These are phyloP conservation scores for Tauraco hartlaubi DNA, from an alignment of 2,797 vertebrate species.

Conservation along the genomic window DNA sequence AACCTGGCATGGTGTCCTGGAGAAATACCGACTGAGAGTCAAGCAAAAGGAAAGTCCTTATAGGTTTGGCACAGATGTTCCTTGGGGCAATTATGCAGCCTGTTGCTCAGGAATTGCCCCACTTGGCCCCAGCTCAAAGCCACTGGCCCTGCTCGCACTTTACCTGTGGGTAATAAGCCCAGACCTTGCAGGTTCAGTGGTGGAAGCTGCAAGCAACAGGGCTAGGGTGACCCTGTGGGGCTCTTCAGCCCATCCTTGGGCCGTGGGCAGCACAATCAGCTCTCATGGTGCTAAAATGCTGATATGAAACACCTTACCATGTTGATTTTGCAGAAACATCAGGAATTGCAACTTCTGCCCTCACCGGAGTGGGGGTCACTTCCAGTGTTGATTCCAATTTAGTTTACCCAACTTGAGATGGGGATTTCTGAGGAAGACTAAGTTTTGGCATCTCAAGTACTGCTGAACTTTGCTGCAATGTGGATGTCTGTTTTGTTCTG, in stretches of 20 bases:
- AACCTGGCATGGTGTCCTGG: not conserved
- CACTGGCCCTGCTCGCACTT: not conserved
- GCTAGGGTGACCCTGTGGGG: not conserved
- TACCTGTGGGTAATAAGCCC: not conserved
- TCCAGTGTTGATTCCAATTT: not conserved
- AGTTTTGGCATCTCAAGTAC: not conserved
- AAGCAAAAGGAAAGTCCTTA: not conserved
- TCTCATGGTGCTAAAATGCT: fast-evolving
- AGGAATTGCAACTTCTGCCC: not conserved
- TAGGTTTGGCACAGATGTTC: not conserved
- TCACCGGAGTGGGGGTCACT: fast-evolving
- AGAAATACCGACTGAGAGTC: not conserved
- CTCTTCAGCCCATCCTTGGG: not conserved
- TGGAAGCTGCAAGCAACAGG: not conserved
- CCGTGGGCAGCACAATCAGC: fast-evolving
- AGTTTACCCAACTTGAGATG: fast-evolving
- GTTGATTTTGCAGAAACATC: not conserved
- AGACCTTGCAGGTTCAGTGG: too few relatives aligned
- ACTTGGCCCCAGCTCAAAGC: not conserved
- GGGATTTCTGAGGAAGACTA: not conserved
- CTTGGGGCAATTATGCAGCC: not conserved
- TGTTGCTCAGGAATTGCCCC: not conserved
- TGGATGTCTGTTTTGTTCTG: not conserved
- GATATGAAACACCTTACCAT: fast-evolving
- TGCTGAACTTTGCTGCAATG: not conserved